A percentile compares a stretch with the other conserved stretches of the same genome.
phyloP scores from a whole-genome alignment of 2,888 invertebrate genomes.

The Osedax fenrisi region DNA sequence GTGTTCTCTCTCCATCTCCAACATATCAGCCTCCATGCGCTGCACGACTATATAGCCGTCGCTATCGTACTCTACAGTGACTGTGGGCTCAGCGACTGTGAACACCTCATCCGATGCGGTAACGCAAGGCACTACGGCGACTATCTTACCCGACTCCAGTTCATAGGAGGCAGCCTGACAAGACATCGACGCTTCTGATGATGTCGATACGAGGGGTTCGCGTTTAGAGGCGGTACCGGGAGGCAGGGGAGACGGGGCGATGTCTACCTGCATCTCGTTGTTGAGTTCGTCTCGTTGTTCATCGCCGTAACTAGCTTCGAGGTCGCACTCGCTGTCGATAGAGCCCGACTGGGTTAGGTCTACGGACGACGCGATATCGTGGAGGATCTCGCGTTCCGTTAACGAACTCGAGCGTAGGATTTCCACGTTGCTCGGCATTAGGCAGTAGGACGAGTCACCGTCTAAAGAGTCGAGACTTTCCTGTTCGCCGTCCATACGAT shows the following conservation, averaged over 20 bases:
- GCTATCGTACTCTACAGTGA: slow-evolving; percentile 13
- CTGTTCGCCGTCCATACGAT: slow-evolving; percentile 3
- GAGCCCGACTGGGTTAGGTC: slow-evolving; percentile 41
- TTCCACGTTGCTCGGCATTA: background rate
- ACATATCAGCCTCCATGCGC: background rate
- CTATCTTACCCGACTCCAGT: slow-evolving; percentile 53
- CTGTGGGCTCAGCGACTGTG: slow-evolving; percentile 48
- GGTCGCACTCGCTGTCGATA: slow-evolving; percentile 40
- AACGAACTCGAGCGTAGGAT: background rate
- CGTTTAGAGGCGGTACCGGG: background rate
- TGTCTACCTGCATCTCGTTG: slow-evolving; percentile 38
- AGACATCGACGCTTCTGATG: slow-evolving; percentile 69
- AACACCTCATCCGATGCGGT: slow-evolving; percentile 50
- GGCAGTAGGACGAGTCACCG: background rate
- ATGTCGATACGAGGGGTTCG: slow-evolving; percentile 27
- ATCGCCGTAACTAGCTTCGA: slow-evolving; percentile 36
- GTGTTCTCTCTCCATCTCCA: background rate
- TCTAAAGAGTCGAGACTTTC: background rate
- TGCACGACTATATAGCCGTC: background rate
- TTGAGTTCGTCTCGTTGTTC: slow-evolving; percentile 39
- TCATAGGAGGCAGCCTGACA: slow-evolving; percentile 78
- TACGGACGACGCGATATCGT: slow-evolving; percentile 14
- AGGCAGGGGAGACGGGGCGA: slow-evolving; percentile 32
- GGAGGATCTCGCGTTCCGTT: background rate
- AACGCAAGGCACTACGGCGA: slow-evolving; percentile 48